Conservation (phyloP, 2,113 vertebrate species). For the Stigmatopora nigra region DNA sequence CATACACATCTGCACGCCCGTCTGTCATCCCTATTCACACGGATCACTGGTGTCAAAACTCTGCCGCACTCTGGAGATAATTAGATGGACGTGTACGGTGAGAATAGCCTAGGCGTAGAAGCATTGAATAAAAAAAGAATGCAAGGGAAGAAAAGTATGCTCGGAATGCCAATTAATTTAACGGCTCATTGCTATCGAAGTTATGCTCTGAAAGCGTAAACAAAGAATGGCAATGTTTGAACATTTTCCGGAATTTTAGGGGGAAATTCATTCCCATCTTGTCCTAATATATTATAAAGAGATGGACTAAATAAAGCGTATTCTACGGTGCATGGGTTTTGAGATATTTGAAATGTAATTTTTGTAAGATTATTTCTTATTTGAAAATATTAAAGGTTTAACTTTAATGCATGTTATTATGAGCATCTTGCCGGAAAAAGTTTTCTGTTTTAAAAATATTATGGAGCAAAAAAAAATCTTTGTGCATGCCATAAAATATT, state of each 20-base stretch:
- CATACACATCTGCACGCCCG: conserved; percentile 28
- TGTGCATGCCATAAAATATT: not conserved
- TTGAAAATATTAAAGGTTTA: not conserved
- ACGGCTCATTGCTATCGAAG: conserved; percentile 10
- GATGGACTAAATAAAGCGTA: not conserved
- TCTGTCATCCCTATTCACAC: conserved; percentile 48
- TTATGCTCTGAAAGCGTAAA: conserved; percentile 5
- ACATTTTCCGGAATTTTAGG: not conserved
- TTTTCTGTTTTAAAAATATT: not conserved
- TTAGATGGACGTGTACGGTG: conserved; percentile 30
- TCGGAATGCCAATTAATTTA: conserved; percentile 24
- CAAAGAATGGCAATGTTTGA: not conserved
- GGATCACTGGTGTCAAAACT: conserved; percentile 20
- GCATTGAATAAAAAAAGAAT: conserved; percentile 20
- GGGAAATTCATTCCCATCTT: not conserved
- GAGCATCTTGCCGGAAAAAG: not conserved
- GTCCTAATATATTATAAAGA: not conserved
- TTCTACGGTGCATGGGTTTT: not conserved
- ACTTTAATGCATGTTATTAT: not conserved
- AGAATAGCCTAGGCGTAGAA: conserved; percentile 13
- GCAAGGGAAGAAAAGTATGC: conserved; percentile 14
- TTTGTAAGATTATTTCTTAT: not conserved
- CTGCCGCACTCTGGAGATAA: conserved; percentile 36
- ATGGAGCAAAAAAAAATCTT: not conserved
- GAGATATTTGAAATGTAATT: not conserved